Evolutionary conservation across 2,888 invertebrate species (phyloP).

Genomic region (Achlya flavicornis): DNA sequence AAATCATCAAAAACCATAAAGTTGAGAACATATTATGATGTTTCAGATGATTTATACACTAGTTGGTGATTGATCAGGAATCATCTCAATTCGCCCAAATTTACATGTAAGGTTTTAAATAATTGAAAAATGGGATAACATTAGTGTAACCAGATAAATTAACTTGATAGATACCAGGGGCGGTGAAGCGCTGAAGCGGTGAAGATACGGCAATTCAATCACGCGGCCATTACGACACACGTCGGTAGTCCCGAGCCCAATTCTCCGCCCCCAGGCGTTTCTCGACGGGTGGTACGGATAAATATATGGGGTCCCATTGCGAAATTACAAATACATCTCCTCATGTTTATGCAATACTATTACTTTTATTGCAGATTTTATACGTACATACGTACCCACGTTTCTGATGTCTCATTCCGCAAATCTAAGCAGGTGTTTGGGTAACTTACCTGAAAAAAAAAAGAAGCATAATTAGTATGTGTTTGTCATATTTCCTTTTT

Average conservation of each 20-base stretch:
- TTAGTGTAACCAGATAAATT: slow-evolving; percentile 53
- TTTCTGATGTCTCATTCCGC: slow-evolving; percentile 20
- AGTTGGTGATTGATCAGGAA: no score
- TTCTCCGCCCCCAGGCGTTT: slow-evolving; percentile 32
- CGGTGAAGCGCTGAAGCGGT: slow-evolving; percentile 57
- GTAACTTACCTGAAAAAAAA: slow-evolving; percentile 59
- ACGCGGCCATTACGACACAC: slow-evolving; percentile 65
- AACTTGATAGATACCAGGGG: slow-evolving; percentile 67
- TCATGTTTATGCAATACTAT: slow-evolving; percentile 54
- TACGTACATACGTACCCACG: slow-evolving; percentile 16
- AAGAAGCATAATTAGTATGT: neutral
- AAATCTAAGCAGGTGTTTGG: slow-evolving; percentile 19
- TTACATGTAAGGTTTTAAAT: neutral
- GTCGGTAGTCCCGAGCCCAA: slow-evolving; percentile 39
- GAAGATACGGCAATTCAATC: slow-evolving; percentile 74
- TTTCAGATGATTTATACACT: no score
- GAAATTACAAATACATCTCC: slow-evolving; percentile 60
- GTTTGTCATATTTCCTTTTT: no score
- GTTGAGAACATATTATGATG: no score
- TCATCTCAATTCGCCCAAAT: no score
- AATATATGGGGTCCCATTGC: slow-evolving; percentile 41
- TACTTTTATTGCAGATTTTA: slow-evolving; percentile 66
- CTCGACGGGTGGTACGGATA: slow-evolving; percentile 37
- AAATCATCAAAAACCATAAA: no score
- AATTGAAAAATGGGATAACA: slow-evolving; percentile 25